Base-by-base conservation (phyloP, 2,113 vertebrate genomes). In the Mastomys coucha region DNA sequence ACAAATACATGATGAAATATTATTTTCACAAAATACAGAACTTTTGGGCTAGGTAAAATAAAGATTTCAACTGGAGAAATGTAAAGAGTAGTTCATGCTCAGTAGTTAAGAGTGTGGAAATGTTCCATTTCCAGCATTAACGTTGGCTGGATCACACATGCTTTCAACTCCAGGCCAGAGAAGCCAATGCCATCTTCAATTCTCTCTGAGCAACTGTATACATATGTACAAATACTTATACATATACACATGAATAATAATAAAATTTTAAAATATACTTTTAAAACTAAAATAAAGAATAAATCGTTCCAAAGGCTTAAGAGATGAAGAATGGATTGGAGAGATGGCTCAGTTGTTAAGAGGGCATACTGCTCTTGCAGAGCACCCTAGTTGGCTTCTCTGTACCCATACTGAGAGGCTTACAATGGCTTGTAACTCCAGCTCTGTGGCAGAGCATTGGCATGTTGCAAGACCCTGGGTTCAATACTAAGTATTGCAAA, bases 1-100 rank as follows among this genome's bases (percentile, higher is more conserved):
- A 91, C 8, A 78, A 56, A 85, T 92, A 91, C 22, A 86, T 17
- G 95, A 20, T 67, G 80, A 96, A 76, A 91, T 4, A 63, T 73
- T 14, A 56, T 65, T 89, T 53, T 78, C 63, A 85, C 5, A 97
- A 86, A 88, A 88, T 51, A 85, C 1, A 89, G 31, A 91, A 72
- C n/a, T 89, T 94, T 33, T 36, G n/a, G 77, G 17, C 31, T 80
- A 51, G 31, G 75, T 63, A 67, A 26, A 56, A 56, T 33, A 39
- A 56, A 17, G 49, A 17, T 31, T 51, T 78, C 49, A 17, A 9
- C 31, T 80, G 31, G 49, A 53, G 76, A 53, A 49, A 53, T 36
- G 77, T 26, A 9, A 63, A 63, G 60, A 63, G 60, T 63, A 63
- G 24, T 67, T 67, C 26, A 12, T 31, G 16, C 16, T 53, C 4